A percentile compares a stretch with the other conserved stretches of the same genome.
Evolutionary conservation across 2,797 vertebrate genomes (phyloP).

Genomic region (Ctenochaetus hawaiiensis): DNA sequence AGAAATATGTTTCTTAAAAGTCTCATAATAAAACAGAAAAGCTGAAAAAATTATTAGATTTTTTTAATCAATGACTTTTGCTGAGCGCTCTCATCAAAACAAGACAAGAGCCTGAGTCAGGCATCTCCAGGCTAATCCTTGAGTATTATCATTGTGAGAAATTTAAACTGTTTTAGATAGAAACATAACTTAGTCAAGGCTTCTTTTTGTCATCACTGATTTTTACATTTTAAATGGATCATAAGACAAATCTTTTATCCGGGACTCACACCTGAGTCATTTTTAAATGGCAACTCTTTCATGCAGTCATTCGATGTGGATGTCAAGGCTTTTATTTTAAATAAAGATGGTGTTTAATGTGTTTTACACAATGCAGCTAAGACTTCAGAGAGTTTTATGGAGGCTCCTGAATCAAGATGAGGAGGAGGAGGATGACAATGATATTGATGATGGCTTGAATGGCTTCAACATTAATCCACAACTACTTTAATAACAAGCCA

Average conservation of each 20-base stretch:
- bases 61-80: not conserved
- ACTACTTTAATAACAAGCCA: constrained; percentile 16
- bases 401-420: not conserved
- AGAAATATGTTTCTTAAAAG: too few relatives aligned
- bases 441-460: constrained; percentile 1
- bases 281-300: not conserved
- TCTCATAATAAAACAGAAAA: too few relatives aligned
- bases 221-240: not conserved
- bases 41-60: too few relatives aligned
- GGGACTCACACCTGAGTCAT: not conserved
- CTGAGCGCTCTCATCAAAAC: not conserved
- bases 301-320: not conserved
- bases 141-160: not conserved
- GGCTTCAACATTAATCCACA: constrained; percentile 14
- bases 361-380: not conserved
- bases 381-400: not conserved
- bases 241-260: not conserved
- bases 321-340: constrained; percentile 12
- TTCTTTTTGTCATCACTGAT: not conserved
- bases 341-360: not conserved
- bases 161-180: constrained; percentile 13
- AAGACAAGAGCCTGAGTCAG: constrained; percentile 2
- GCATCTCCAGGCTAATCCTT: constrained; percentile 28
- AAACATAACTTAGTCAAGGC: not conserved
- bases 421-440: not conserved